phyloP scores from a whole-genome alignment of 2,888 invertebrate species.

The Trichopoda pennipes region DNA sequence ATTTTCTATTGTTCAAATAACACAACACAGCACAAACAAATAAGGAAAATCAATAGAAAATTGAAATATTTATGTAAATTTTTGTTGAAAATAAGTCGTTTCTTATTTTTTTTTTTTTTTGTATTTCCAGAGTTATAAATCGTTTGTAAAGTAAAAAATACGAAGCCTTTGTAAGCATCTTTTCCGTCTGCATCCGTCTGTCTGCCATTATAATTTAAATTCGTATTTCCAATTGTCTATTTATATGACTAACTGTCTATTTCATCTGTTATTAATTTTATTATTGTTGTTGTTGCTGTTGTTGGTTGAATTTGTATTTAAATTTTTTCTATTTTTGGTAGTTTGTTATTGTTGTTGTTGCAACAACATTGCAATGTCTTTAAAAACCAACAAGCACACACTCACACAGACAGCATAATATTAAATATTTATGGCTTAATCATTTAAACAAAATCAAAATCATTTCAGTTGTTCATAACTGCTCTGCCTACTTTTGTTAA shows the following conservation, averaged over 20 bases:
- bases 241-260: slow-evolving; percentile 57
- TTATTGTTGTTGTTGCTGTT: slow-evolving; percentile 48
- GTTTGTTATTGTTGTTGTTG: slow-evolving; percentile 4
- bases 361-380: slow-evolving; percentile 24
- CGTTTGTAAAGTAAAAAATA: slow-evolving; percentile 27
- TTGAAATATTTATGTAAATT: slow-evolving; percentile 36
- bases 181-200: background rate
- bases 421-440: slow-evolving; percentile 38
- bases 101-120: background rate
- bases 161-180: slow-evolving; percentile 29
- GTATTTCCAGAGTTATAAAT: background rate
- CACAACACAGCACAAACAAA: background rate
- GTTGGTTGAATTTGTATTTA: slow-evolving; percentile 26
- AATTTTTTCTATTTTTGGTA: slow-evolving; percentile 34
- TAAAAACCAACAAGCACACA: no score
- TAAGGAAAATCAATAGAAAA: slow-evolving; percentile 16
- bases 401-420: no score
- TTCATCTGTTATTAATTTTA: slow-evolving; percentile 36
- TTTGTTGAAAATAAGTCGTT: background rate
- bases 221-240: slow-evolving; percentile 24
- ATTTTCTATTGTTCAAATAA: slow-evolving; percentile 12
- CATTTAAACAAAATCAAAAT: slow-evolving; percentile 57
- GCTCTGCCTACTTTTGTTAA: slow-evolving; percentile 49
- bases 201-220: background rate
- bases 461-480: slow-evolving; percentile 31